phyloP scores from a whole-genome alignment of 2,113 vertebrate species.

The Ceyx margarethae region DNA sequence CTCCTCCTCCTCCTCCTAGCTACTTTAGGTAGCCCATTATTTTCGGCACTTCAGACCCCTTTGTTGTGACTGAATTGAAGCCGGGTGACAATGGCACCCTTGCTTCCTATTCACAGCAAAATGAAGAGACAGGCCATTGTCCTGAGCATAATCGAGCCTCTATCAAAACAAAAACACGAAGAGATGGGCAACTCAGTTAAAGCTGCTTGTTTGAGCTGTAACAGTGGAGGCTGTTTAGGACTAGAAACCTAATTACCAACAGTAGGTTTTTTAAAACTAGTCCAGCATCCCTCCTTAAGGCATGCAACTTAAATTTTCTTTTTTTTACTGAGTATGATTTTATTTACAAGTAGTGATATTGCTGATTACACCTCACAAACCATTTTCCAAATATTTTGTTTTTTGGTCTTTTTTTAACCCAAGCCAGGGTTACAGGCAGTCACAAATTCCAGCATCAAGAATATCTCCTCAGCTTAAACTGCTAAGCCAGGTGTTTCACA shows the following conservation, averaged over 20 bases:
- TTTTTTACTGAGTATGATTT: background rate
- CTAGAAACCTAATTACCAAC: conserved; percentile 32
- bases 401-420: background rate
- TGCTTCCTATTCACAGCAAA: conserved; percentile 65
- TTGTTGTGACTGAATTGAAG: conserved; percentile 55
- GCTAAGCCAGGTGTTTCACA: background rate
- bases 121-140: conserved; percentile 70
- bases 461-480: background rate
- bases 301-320: background rate
- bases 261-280: background rate
- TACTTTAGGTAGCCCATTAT: conserved; percentile 37
- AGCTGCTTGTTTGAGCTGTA: conserved; percentile 40
- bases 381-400: background rate
- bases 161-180: conserved; percentile 58
- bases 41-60: conserved; percentile 41
- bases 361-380: background rate
- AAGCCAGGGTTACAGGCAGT: background rate
- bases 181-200: conserved; percentile 15
- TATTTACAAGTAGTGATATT: background rate
- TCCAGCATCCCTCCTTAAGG: background rate
- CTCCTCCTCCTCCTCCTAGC: background rate
- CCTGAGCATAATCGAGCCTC: conserved; percentile 62
- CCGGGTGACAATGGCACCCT: conserved; percentile 36
- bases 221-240: conserved; percentile 22
- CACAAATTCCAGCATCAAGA: background rate